phyloP scores from a whole-genome alignment of 2,797 vertebrate species.

The Anguilla anguilla region DNA sequence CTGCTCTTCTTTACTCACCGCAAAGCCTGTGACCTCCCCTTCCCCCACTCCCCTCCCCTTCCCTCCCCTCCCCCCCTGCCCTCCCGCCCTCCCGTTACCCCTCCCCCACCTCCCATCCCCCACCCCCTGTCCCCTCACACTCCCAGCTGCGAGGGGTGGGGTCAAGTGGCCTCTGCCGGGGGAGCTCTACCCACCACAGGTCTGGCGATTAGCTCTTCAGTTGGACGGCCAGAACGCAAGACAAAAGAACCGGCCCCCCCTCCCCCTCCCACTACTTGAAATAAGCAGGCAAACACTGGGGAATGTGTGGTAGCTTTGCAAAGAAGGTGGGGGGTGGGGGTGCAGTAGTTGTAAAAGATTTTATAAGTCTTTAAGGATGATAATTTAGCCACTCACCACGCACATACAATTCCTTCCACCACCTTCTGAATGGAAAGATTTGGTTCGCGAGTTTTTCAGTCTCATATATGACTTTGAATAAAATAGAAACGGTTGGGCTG shows the following conservation, averaged over 20 bases:
- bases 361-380: slow-evolving; percentile 4
- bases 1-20: slow-evolving; percentile 11
- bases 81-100: neutral
- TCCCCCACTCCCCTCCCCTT: neutral
- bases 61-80: neutral
- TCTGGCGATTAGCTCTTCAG: slow-evolving; percentile 26
- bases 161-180: slow-evolving; percentile 28
- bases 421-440: neutral
- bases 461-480: neutral
- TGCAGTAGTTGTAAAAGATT: neutral
- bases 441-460: neutral
- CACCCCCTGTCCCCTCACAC: neutral
- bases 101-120: slow-evolving; percentile 4
- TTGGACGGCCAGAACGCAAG: slow-evolving; percentile 5
- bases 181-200: slow-evolving; percentile 13
- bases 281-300: slow-evolving; percentile 23
- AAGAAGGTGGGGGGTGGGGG: neutral
- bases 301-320: neutral
- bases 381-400: neutral
- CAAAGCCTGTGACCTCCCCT: slow-evolving; percentile 12
- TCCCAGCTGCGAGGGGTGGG: slow-evolving; percentile 28
- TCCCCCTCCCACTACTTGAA: slow-evolving; percentile 21
- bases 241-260: slow-evolving; percentile 22
- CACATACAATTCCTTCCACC: neutral
- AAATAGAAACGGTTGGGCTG: neutral